These are phyloP conservation scores for Hypocryptadius cinnamomeus DNA, from an alignment of 2,113 vertebrate species.

Conservation along the genomic window DNA sequence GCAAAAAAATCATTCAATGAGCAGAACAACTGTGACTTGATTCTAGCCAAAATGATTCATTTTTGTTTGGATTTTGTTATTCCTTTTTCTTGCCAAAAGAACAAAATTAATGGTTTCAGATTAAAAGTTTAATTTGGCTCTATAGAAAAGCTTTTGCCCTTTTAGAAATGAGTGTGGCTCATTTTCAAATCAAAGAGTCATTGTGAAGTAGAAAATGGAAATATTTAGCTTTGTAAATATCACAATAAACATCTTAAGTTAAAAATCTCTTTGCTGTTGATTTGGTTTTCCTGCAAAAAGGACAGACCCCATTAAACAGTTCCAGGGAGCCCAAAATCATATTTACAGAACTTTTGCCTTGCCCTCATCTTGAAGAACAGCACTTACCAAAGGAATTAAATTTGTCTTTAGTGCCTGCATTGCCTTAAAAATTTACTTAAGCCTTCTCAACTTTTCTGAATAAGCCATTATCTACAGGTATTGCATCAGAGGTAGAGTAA, in stretches of 20 bases:
- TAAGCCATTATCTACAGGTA: neutral
- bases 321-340: neutral
- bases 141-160: neutral
- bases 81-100: neutral
- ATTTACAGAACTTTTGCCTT: neutral
- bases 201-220: neutral
- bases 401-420: neutral
- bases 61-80: neutral
- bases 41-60: neutral
- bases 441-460: neutral
- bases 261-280: neutral
- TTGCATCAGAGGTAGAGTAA: neutral
- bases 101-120: neutral
- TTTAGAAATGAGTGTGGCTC: neutral
- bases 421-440: neutral
- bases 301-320: neutral
- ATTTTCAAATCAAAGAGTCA: neutral
- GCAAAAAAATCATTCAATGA: neutral
- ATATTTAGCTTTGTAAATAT: neutral
- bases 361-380: neutral
- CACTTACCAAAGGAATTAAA: neutral
- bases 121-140: neutral
- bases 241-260: neutral
- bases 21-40: neutral
- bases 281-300: neutral